phyloP scores from a whole-genome alignment of 2,797 vertebrate species.

The Tinamus major region DNA sequence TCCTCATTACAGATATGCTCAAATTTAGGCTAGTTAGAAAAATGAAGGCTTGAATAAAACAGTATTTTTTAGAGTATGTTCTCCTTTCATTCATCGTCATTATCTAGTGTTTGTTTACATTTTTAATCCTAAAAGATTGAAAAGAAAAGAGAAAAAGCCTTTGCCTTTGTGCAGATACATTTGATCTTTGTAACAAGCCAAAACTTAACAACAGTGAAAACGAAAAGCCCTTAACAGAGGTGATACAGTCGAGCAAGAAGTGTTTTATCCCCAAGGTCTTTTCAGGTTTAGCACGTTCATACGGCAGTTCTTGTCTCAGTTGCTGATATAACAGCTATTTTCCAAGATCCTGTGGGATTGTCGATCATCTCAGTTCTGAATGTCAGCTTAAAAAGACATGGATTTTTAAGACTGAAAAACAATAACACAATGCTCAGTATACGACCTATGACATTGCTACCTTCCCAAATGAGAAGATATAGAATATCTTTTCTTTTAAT shows the following conservation, averaged over 20 bases:
- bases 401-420: not conserved
- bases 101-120: not conserved
- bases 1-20: not conserved
- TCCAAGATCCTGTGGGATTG: not conserved
- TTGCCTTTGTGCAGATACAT: not conserved
- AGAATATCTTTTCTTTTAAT: not conserved
- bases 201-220: not conserved
- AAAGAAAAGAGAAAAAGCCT: not conserved
- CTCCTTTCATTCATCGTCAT: not conserved
- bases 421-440: not conserved
- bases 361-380: not conserved
- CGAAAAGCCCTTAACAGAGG: not conserved
- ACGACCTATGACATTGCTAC: not conserved
- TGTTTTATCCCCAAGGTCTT: not conserved
- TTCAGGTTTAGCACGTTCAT: not conserved
- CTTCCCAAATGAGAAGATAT: not conserved
- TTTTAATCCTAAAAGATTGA: not conserved
- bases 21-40: not conserved
- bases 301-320: not conserved
- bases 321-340: not conserved
- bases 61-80: not conserved
- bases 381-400: not conserved
- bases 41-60: not conserved
- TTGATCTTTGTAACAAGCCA: not conserved
- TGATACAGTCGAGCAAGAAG: not conserved